Percentiles rank a stretch among this genome's conserved stretches.
Evolutionary conservation across 2,797 vertebrate genomes (phyloP).

Genomic region (Poliocrania exsul): DNA sequence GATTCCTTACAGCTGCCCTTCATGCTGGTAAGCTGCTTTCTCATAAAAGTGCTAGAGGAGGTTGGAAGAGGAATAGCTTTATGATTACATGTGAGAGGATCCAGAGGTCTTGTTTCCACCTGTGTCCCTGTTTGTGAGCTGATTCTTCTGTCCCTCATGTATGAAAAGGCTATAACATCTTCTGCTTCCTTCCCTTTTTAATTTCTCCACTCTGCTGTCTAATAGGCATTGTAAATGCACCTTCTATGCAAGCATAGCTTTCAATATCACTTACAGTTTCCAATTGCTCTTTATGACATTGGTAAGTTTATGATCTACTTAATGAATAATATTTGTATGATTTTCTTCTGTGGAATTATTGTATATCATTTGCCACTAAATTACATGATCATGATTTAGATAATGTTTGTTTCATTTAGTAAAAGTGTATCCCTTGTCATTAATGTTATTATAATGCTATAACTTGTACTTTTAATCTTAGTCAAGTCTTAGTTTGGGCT

Average conservation of each 20-base stretch:
- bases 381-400: not conserved
- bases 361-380: not conserved
- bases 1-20: not conserved
- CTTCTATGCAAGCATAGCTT: not conserved
- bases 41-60: not conserved
- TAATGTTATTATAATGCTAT: not conserved
- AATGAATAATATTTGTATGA: not conserved
- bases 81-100: not conserved
- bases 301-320: not conserved
- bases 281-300: not conserved
- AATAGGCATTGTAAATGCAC: not conserved
- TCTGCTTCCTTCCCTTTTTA: not conserved
- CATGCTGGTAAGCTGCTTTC: not conserved
- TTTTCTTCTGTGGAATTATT: not conserved
- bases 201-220: not conserved
- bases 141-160: not conserved
- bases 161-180: not conserved
- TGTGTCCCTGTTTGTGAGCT: fast-evolving
- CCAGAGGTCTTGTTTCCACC: not conserved
- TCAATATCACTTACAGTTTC: not conserved
- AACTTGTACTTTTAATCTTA: not conserved
- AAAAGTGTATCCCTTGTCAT: not conserved
- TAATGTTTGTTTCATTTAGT: not conserved
- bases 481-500: not conserved
- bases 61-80: not conserved